Base-by-base conservation (phyloP, 2,113 vertebrate species). In the Aplodontia rufa region DNA sequence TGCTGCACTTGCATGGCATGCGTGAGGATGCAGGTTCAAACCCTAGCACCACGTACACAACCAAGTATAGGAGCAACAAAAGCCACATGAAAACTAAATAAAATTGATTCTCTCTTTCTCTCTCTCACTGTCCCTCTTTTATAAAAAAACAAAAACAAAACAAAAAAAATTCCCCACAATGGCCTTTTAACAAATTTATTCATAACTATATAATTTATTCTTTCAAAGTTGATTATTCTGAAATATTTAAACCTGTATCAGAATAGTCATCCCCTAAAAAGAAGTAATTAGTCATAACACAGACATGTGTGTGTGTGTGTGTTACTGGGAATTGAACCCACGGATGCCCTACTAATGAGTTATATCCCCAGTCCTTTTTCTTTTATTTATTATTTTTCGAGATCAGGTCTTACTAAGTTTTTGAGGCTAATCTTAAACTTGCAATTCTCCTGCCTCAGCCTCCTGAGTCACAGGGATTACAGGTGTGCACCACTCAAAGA, bases 141-240 rank as follows among this genome's bases (percentile, higher is more conserved):
- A n/a, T n/a, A n/a, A n/a, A n/a, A n/a, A n/a, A n/a, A n/a, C n/a
- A n/a, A n/a, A n/a, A n/a, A n/a, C n/a, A n/a, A n/a, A n/a, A n/a
- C n/a, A n/a, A n/a, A n/a, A n/a, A n/a, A n/a, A n/a, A n/a, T n/a
- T n/a, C n/a, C n/a, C n/a, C 26, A 76, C 68, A 9, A 42, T 37
- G 4, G 64, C 26, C 60, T 17, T 51, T 90, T 96, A 87, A 62
- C 45, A 45, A 62, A 58, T 66, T 53, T 82, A 80, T 68, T 85
- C 26, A 78, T n/a, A 58, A 72, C 24, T 6, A n/a, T 84, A 81
- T 14, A 80, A 8, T 88, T 64, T 91, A 84, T 87, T 88, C 72
- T 85, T 64, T 78, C 90, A 96, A 96, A 84, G 22, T 1, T 64
- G 49, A 85, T 81, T 88, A 79, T 85, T 88, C 78, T 91, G 72